Conservation (phyloP, 2,113 vertebrate species). For the Heterochromis multidens region DNA sequence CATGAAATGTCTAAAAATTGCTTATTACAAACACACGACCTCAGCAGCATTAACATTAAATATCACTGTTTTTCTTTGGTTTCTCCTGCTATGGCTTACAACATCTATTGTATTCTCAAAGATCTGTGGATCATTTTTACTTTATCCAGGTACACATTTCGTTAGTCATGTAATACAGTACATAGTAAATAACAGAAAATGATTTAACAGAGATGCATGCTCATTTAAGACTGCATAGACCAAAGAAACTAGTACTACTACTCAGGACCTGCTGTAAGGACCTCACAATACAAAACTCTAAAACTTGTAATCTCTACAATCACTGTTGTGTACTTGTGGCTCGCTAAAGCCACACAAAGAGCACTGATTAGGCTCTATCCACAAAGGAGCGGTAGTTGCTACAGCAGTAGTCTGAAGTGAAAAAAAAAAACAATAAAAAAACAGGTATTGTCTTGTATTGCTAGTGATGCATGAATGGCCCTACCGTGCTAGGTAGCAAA, state of each 20-base stretch:
- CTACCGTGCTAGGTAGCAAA: not conserved
- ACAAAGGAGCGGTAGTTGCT: not conserved
- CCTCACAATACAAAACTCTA: not conserved
- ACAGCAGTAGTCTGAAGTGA: not conserved
- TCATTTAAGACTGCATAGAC: not conserved
- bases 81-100: not conserved
- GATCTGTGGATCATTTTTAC: not conserved
- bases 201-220: not conserved
- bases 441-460: not conserved
- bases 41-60: not conserved
- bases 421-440: not conserved
- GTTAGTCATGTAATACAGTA: no score
- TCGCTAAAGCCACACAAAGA: not conserved
- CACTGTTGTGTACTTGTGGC: not conserved
- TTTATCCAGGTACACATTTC: no score
- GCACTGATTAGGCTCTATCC: not conserved
- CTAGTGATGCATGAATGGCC: not conserved
- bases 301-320: not conserved
- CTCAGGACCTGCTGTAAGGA: not conserved
- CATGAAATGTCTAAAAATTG: slow-evolving; percentile 1
- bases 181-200: no score
- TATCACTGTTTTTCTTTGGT: not conserved
- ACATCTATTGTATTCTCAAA: not conserved
- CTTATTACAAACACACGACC: slow-evolving; percentile 3
- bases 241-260: not conserved